Evolutionary conservation across 2,888 invertebrate species (phyloP).

Genomic region (Gymnoscelis rufifasciata): DNA sequence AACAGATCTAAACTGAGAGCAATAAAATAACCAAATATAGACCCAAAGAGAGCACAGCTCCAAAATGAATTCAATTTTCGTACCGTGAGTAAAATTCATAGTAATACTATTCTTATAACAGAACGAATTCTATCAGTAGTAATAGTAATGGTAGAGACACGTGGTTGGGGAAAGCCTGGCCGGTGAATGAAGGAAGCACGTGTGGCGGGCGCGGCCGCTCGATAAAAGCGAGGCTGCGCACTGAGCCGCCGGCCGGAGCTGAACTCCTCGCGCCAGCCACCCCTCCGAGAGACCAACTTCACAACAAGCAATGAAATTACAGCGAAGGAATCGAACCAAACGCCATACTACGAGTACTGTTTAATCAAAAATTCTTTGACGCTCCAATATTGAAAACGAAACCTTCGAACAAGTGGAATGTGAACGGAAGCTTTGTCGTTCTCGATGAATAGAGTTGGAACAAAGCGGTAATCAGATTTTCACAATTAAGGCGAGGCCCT

Average conservation of each 20-base stretch:
- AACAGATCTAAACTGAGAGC: too few relatives aligned
- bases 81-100: background rate
- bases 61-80: too few relatives aligned
- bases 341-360: conserved; percentile 25
- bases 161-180: conserved; percentile 38
- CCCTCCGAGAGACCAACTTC: conserved; percentile 15
- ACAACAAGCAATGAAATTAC: conserved; percentile 8
- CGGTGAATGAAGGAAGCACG: conserved; percentile 54
- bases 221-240: conserved; percentile 67
- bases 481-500: background rate
- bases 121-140: too few relatives aligned
- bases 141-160: conserved; percentile 41
- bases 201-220: conserved; percentile 64
- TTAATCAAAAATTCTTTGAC: conserved; percentile 33
- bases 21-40: too few relatives aligned
- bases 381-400: conserved; percentile 30
- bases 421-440: conserved; percentile 8
- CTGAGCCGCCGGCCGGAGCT: conserved; percentile 48
- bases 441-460: background rate
- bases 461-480: background rate
- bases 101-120: conserved; percentile 10
- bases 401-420: conserved; percentile 24
- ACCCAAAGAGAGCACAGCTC: too few relatives aligned
- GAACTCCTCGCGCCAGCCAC: conserved; percentile 23
- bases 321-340: conserved; percentile 19